Base-by-base conservation (phyloP, 1,140 invertebrate species). In the Brachystomella parvula region DNA sequence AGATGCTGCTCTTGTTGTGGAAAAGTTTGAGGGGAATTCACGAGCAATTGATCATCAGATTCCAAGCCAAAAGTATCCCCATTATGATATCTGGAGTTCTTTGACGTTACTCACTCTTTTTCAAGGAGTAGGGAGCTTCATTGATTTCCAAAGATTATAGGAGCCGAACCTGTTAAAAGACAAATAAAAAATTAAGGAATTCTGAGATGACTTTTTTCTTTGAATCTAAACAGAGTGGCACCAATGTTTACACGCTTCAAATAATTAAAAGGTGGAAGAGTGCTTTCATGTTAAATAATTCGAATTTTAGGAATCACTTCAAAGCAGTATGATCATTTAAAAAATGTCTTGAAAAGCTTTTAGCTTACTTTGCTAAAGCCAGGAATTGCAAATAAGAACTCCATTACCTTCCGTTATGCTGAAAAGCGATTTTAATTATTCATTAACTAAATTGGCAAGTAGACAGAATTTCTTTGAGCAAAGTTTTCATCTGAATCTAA, bases 61-160 rank as follows among this genome's bases (percentile, higher is more conserved):
- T 9, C 6, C 6, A 39, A 39, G 35, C 6, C 6, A 39, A 53
- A 53, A 53, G 9, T 53, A 53, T 53, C 49, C 21, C 49, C 49
- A 53, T 53, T 53, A 53, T n/a, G n/a, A n/a, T n/a, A n/a, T n/a
- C n/a, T n/a, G 49, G 24, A 26, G 9, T 26, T 53, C 49, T 53
- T 26, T 9, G 24, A 12, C 6, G 12, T 53, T 53, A 6, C 9
- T 53, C 21, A 17, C 12, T 17, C 12, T 26, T 12, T n/a, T 9
- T 44, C n/a, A 12, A 44, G 9, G 39, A 12, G 9, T 44, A 44
- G 39, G 39, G n/a, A 44, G n/a, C 9, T 44, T 44, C 39, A n/a
- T n/a, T n/a, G n/a, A n/a, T n/a, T 44, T 44, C 39, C 39, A n/a
- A 44, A 9, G n/a, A 12, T 44, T 9, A 9, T 44, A 44, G 9